Conservation (phyloP, 2,888 invertebrate genomes). For the Cephus sareptanus region DNA sequence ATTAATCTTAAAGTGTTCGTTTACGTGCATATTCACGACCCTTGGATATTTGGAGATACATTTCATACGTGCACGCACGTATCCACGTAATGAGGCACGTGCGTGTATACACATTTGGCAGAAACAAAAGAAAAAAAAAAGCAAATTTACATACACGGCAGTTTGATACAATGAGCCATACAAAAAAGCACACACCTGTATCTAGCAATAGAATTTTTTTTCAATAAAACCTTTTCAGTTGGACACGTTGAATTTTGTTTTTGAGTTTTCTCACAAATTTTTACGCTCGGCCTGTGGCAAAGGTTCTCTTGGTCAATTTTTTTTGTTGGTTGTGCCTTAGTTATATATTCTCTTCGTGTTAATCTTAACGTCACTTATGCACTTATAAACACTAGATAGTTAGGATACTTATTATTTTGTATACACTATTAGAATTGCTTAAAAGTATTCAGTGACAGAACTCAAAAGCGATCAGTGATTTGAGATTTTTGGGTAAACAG, state of each 20-base stretch:
- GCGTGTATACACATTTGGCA: not conserved
- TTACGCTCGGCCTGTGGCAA: slow-evolving; percentile 55
- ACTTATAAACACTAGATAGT: not conserved
- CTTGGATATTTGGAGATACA: not conserved
- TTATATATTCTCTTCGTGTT: not conserved
- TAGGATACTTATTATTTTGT: not conserved
- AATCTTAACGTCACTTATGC: not conserved
- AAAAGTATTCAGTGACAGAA: not conserved
- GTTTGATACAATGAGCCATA: slow-evolving; percentile 31
- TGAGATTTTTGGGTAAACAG: not conserved
- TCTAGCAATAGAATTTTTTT: slow-evolving; percentile 60
- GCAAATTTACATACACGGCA: slow-evolving; percentile 25
- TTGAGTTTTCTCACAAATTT: slow-evolving; percentile 47
- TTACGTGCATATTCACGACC: not conserved
- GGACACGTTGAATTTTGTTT: slow-evolving; percentile 61
- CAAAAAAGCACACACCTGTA: slow-evolving; percentile 55
- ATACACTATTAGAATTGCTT: not conserved
- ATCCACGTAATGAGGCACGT: not conserved
- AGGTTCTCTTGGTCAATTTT: not conserved
- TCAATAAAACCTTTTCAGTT: slow-evolving; percentile 64
- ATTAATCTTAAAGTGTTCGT: not conserved
- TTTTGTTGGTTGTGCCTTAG: not conserved
- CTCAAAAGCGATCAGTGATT: not conserved
- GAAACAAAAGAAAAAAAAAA: not conserved
- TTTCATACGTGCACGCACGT: not conserved